A percentile compares a stretch with the other conserved stretches of the same genome.
These are phyloP conservation scores for Decapterus maruadsi DNA, from an alignment of 2,797 vertebrate genomes.

Conservation along the genomic window DNA sequence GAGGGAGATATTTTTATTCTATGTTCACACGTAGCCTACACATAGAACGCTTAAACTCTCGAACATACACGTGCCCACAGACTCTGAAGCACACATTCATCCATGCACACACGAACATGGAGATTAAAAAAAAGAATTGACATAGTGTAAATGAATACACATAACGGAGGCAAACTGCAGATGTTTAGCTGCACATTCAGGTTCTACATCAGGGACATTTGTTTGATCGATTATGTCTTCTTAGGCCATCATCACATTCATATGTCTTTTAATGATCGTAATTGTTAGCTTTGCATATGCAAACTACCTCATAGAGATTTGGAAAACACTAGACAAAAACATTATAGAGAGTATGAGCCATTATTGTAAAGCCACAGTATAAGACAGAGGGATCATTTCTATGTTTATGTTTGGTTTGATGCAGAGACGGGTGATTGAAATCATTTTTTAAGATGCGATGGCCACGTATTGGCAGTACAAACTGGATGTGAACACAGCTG, in stretches of 20 bases:
- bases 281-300: background rate
- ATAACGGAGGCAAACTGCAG: constrained; percentile 12
- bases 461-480: background rate
- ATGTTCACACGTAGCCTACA: constrained; percentile 37
- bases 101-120: constrained; percentile 41
- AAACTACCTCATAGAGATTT: background rate
- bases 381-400: background rate
- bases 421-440: background rate
- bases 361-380: too few species aligned
- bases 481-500: background rate
- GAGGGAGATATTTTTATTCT: constrained; percentile 76
- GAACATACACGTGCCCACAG: constrained; percentile 19
- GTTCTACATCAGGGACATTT: background rate
- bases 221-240: background rate
- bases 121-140: constrained; percentile 17
- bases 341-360: too few species aligned
- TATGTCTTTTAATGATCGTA: background rate
- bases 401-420: background rate
- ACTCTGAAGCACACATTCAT: constrained; percentile 26
- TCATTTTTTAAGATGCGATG: background rate
- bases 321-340: too few species aligned
- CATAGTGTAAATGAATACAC: constrained; percentile 19
- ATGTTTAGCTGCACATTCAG: background rate
- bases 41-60: constrained; percentile 35
- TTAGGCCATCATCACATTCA: background rate